Evolutionary conservation across 2,797 vertebrate genomes (phyloP).

Genomic region (Eulemur albifrons): DNA sequence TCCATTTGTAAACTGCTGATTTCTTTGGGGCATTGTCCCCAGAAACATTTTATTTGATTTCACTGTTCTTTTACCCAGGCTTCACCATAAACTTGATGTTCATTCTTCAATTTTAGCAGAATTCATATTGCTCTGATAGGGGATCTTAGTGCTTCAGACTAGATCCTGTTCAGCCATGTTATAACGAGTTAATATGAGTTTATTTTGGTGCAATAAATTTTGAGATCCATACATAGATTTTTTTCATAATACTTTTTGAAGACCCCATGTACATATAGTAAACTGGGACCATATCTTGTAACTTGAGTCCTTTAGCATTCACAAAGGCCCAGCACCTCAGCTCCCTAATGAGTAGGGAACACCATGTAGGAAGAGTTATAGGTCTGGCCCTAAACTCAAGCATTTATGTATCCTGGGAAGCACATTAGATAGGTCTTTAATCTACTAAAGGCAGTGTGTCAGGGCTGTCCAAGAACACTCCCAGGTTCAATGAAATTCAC

Average conservation of each 20-base stretch:
- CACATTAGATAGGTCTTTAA: background rate
- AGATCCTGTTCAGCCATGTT: background rate
- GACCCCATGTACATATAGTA: background rate
- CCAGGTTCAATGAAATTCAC: background rate
- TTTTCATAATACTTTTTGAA: background rate
- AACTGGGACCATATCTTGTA: background rate
- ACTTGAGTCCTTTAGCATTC: background rate
- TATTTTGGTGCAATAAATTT: background rate
- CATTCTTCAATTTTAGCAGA: background rate
- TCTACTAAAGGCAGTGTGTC: background rate
- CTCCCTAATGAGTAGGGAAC: background rate
- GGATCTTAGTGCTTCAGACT: background rate
- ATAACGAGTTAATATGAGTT: background rate
- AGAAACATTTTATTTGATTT: background rate
- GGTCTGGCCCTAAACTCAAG: background rate
- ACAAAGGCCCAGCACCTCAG: background rate
- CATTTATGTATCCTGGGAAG: background rate
- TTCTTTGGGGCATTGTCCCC: background rate
- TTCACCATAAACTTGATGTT: background rate
- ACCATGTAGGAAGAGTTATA: background rate
- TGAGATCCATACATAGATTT: background rate
- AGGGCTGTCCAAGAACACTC: background rate
- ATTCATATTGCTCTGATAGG: background rate
- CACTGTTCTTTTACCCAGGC: background rate
- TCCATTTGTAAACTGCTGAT: background rate